A percentile compares a stretch with the other conserved stretches of the same genome.
Conservation (phyloP, 2,888 invertebrate species). For the Hydriomena furcata region DNA sequence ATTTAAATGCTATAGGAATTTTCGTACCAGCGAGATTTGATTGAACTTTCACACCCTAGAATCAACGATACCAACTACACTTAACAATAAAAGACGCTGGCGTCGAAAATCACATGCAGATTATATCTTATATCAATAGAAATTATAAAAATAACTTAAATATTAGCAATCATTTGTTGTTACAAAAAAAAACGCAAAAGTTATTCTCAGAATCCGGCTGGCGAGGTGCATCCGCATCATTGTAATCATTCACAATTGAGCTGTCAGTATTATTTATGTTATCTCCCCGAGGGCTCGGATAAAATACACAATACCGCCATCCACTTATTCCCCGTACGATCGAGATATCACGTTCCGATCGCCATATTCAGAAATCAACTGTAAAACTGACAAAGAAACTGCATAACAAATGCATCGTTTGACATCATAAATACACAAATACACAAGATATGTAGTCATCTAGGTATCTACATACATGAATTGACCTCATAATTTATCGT, state of each 20-base stretch:
- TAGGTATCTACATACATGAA: background rate
- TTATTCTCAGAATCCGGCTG: constrained; percentile 9
- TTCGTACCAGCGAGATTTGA: too few relatives aligned
- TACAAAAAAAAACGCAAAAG: constrained; percentile 8
- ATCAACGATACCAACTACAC: too few relatives aligned
- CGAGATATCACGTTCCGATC: constrained; percentile 29
- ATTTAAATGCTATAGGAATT: too few relatives aligned
- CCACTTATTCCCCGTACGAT: constrained; percentile 29
- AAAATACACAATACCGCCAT: constrained; percentile 31
- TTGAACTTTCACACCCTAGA: too few relatives aligned
- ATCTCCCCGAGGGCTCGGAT: constrained; percentile 38
- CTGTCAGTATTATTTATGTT: constrained; percentile 63
- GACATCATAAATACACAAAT: constrained; percentile 7
- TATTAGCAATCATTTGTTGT: background rate
- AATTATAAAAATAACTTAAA: too few relatives aligned
- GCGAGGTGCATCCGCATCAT: constrained; percentile 35
- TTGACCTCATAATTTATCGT: too few relatives aligned
- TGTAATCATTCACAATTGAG: constrained; percentile 64
- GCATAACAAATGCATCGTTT: constrained; percentile 21
- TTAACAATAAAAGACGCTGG: too few relatives aligned
- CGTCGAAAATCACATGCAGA: too few relatives aligned
- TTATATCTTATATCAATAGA: too few relatives aligned
- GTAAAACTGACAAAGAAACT: constrained; percentile 24
- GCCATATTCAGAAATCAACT: constrained; percentile 28
- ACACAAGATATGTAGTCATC: too few relatives aligned